Base-by-base conservation (phyloP, 2,113 vertebrate species). In the Tor tambroides region DNA sequence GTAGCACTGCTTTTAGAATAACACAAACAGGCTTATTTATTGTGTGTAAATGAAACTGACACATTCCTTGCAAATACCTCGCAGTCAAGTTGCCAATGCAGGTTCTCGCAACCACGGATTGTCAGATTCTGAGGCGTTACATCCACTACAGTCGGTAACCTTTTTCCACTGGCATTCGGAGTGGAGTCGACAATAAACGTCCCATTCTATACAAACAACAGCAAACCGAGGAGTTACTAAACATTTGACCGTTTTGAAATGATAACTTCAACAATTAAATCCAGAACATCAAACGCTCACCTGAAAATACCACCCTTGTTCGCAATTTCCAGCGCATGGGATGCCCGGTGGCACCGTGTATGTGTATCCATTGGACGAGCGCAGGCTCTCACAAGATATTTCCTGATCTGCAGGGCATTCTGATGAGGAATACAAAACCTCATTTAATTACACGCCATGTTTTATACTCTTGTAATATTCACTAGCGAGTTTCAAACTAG, bases 161-260 rank as follows among this genome's bases (percentile, higher is more conserved):
- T 6, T 3, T 21, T 21, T 9, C 61, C 80, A 26, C 2, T 0
- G 15, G 32, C 23, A 83, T 63, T 12, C n/a, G 6, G 59, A 14
- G 61, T 28, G 2, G 80, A 83, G 46, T 83, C 80, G 1, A 83
- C 80, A 63, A 83, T n/a, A 10, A 67, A 83, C 0, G 56, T 65
- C 5, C 41, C 63, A 10, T 83, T 78, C 76, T 78, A 32, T 8
- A 54, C 26, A 78, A 28, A 21, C 5, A 78, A 49, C 14, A 19
- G 17, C 14, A 78, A 17, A 54, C 46, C 12, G 49, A 21, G 0
- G 1, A 11, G 8, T 54, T 54, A 32, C 3, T 9, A 30, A 54
- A 26, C 19, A n/a, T 78, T 54, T 51, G 1, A 17, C 26, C 10
- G 0, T 51, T 49, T 17, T 9, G 0, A 28, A 4, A 51, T 10